Base-by-base conservation (phyloP, 2,888 invertebrate species). In the Peribatodes rhomboidaria region DNA sequence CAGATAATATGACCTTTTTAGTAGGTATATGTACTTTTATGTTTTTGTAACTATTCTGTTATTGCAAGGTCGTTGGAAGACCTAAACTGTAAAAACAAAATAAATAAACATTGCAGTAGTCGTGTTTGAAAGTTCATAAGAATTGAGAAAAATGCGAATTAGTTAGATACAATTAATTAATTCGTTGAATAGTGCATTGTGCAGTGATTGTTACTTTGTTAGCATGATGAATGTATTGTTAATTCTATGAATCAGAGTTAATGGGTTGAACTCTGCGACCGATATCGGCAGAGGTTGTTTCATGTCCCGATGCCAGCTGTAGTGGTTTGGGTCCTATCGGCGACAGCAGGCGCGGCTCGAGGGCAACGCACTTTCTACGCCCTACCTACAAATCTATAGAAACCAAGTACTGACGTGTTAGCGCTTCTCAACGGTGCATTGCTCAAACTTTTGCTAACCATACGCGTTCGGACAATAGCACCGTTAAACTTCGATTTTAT, bases 191-290 rank as follows among this genome's bases (percentile, higher is more conserved):
- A 27, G 6, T 27, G 27, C 6, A 6, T 27, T 27, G 27, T 27
- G 27, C 27, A 27, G 27, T n/a, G n/a, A 46, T 27, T 46, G n/a
- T 22, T 46, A 16, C 16, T 13, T 49, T 31, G 31, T 14, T 22
- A 14, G 14, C 22, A 31, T 14, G 14, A 49, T 49, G 20, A 41
- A 16, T 27, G 27, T n/a, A 18, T 47, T n/a, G 13, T 14, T 11
- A 46, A 27, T 42, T 49, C 31, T 16, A 31, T 49, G 31, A 31
- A 49, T 49, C 31, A 22, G 44, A 49, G 47, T 16, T 49, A n/a
- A 31, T 49, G 31, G 31, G 1, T 3, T 14, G 14, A 9, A 16
- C 47, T 1, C 46, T n/a, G 42, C 1, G 46, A 22, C 46, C 46
- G 46, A 46, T 46, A 46, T 22, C 8, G n/a, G 2, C 3, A 2